A percentile compares a stretch with the other conserved stretches of the same genome.
These are phyloP conservation scores for Heliconius aoede DNA, from an alignment of 2,888 invertebrate species.

Conservation along the genomic window DNA sequence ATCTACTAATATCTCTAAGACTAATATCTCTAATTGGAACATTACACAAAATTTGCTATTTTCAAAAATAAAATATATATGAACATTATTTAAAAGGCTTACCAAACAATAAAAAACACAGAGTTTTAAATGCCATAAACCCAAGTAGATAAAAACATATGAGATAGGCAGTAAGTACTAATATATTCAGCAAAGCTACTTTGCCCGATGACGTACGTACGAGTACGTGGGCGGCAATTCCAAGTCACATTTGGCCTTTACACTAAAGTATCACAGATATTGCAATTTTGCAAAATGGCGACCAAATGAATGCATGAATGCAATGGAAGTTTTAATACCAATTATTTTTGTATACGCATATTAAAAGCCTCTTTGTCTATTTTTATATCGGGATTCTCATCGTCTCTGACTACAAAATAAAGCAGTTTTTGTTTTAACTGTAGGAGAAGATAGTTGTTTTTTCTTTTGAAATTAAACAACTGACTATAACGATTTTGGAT, in stretches of 20 bases:
- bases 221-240: constrained; percentile 9
- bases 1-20: too few species aligned
- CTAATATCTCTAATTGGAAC: too few species aligned
- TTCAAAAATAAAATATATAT: too few species aligned
- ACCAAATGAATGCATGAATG: not conserved
- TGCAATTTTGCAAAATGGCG: not conserved
- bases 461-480: too few species aligned
- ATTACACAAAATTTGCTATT: too few species aligned
- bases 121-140: too few species aligned
- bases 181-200: not conserved
- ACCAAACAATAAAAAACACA: too few species aligned
- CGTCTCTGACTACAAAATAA: not conserved
- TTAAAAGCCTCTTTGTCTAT: not conserved
- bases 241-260: constrained; percentile 17
- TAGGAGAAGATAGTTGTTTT: not conserved
- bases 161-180: not conserved
- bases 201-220: constrained; percentile 54
- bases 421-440: not conserved
- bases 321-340: not conserved
- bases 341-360: not conserved
- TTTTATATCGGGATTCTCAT: not conserved
- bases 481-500: too few species aligned
- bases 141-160: not conserved
- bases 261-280: not conserved
- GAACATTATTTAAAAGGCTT: too few species aligned